Evolutionary conservation across 2,888 invertebrate genomes (phyloP).

Genomic region (Stenodera caucasica): DNA sequence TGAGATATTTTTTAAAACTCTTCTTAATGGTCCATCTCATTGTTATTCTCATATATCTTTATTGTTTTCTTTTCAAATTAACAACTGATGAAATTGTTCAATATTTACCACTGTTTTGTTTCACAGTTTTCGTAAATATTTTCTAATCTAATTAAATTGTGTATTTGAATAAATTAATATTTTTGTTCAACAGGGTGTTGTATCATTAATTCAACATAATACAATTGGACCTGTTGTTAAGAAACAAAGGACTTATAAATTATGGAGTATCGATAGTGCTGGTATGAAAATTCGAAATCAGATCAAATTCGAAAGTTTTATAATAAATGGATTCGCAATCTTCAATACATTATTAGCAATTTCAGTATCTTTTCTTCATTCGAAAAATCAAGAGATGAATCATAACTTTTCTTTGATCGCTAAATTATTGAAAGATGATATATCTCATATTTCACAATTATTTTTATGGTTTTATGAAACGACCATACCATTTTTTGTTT

Average conservation of each 20-base stretch:
- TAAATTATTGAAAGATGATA: background rate
- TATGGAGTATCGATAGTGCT: background rate
- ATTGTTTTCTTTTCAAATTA: too few species aligned
- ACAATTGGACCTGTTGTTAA: background rate
- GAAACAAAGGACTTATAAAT: background rate
- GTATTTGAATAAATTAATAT: too few species aligned
- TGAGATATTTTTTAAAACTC: too few species aligned
- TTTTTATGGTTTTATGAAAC: background rate
- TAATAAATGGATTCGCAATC: background rate
- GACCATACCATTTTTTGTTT: background rate
- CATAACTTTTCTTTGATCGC: background rate
- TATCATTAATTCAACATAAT: background rate
- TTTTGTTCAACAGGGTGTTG: background rate
- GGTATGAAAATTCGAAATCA: background rate
- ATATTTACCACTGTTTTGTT: too few species aligned
- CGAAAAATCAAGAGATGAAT: background rate
- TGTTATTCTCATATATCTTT: too few species aligned
- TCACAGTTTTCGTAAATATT: too few species aligned
- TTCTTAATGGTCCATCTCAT: too few species aligned
- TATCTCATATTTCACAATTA: background rate
- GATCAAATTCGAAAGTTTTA: background rate
- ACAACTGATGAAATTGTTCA: too few species aligned
- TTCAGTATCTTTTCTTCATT: background rate
- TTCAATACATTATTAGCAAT: background rate
- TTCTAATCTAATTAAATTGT: too few species aligned